Evolutionary conservation across 2,888 invertebrate genomes (phyloP).

Genomic region (Dolichomitus sp.): DNA sequence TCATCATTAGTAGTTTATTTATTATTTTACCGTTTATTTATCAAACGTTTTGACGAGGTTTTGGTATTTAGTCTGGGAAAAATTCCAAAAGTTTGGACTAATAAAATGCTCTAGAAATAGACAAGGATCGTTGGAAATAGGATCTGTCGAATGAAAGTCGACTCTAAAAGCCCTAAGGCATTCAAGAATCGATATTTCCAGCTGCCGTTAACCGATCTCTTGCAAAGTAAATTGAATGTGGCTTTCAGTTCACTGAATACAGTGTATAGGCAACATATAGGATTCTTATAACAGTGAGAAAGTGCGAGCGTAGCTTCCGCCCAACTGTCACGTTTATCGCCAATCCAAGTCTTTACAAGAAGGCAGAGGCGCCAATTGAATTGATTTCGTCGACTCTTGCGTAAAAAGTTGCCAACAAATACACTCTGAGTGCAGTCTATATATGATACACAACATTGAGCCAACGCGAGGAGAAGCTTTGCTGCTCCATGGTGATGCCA

Average conservation of each 20-base stretch:
- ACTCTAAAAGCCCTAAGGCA: background rate
- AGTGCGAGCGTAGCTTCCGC: background rate
- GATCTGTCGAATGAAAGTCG: too few relatives aligned
- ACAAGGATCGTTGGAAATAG: too few relatives aligned
- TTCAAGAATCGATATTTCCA: background rate
- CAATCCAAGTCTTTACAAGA: background rate
- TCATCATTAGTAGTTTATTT: too few relatives aligned
- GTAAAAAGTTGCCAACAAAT: slow-evolving; percentile 26
- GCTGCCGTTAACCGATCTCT: too few relatives aligned
- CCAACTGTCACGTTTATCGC: background rate
- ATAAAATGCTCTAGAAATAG: too few relatives aligned
- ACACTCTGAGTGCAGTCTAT: slow-evolving; percentile 26
- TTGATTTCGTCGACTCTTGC: slow-evolving; percentile 28
- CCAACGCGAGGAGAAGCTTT: slow-evolving; percentile 37
- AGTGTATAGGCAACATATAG: background rate
- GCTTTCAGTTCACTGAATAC: too few relatives aligned
- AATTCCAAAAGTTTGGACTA: too few relatives aligned
- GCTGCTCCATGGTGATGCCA: slow-evolving; percentile 11
- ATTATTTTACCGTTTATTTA: too few relatives aligned
- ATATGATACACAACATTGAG: slow-evolving; percentile 17
- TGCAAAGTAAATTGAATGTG: too few relatives aligned
- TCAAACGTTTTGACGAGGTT: too few relatives aligned
- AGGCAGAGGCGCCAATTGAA: slow-evolving; percentile 17
- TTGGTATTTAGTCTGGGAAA: too few relatives aligned
- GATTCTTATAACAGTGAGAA: background rate